Percentiles rank a stretch among this genome's conserved stretches.
phyloP scores from a whole-genome alignment of 1,140 invertebrate genomes.

The Drosophila rhopaloa region DNA sequence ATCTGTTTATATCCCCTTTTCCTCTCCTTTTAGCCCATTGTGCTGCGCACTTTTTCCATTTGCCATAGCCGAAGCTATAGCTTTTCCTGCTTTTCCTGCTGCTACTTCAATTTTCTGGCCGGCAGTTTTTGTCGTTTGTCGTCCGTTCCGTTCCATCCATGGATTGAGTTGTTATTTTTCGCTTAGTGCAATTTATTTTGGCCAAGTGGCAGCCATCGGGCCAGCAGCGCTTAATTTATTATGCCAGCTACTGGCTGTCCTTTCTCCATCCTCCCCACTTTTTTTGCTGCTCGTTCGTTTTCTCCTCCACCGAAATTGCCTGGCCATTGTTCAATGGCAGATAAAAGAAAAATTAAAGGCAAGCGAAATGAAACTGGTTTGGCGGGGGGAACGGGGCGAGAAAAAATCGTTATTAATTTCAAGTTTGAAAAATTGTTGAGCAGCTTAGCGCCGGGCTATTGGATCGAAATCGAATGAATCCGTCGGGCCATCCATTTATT shows the following conservation, averaged over 20 bases:
- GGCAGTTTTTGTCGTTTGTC: slow-evolving; percentile 77
- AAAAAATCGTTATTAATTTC: slow-evolving; percentile 78
- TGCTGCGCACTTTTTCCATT: slow-evolving; percentile 80
- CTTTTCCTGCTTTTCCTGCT: slow-evolving; percentile 32
- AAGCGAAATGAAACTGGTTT: slow-evolving; percentile 70
- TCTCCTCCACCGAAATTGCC: slow-evolving; percentile 60
- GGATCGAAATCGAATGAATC: slow-evolving; percentile 49
- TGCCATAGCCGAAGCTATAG: slow-evolving; percentile 43
- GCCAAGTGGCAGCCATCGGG: slow-evolving; percentile 78
- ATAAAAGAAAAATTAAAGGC: slow-evolving; percentile 83
- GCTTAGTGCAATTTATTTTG: slow-evolving; percentile 83
- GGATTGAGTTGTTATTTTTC: slow-evolving; percentile 82
- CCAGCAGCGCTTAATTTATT: slow-evolving; percentile 81
- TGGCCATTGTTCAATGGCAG: slow-evolving; percentile 81
- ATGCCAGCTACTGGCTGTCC: slow-evolving; percentile 58
- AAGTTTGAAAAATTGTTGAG: slow-evolving; percentile 80
- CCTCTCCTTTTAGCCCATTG: slow-evolving; percentile 65
- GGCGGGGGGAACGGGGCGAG: slow-evolving; percentile 7
- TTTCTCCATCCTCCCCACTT: slow-evolving; percentile 2
- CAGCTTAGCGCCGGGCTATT: slow-evolving; percentile 57
- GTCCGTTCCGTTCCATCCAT: slow-evolving; percentile 47
- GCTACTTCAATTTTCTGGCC: slow-evolving; percentile 81
- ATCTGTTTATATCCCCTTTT: slow-evolving; percentile 82
- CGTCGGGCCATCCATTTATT: slow-evolving; percentile 75
- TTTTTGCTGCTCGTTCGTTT: slow-evolving; percentile 1